Evolutionary conservation across 2,888 invertebrate genomes (phyloP).

Genomic region (Lasioglossum zephyrum): DNA sequence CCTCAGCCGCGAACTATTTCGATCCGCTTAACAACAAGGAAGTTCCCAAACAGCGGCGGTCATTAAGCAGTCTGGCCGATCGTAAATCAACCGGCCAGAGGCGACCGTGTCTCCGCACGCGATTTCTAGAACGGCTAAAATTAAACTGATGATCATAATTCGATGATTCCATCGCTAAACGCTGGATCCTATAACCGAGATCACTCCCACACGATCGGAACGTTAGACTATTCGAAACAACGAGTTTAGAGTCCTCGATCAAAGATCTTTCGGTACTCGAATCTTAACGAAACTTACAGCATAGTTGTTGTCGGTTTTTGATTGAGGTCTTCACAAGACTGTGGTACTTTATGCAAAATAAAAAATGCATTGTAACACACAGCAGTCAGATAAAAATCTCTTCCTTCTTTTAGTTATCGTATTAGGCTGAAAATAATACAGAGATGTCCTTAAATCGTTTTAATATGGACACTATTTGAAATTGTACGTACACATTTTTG

Average conservation of each 20-base stretch:
- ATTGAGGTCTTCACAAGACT: not conserved
- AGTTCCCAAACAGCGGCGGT: not conserved
- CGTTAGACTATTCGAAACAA: not conserved
- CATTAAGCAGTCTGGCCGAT: not conserved
- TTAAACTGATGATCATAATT: conserved; percentile 32
- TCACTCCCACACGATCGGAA: not conserved
- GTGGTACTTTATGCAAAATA: not conserved
- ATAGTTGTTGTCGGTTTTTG: not conserved
- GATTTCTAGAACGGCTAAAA: conserved; percentile 40
- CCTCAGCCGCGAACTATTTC: not conserved
- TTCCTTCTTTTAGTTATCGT: not conserved
- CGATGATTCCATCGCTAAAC: conserved; percentile 19
- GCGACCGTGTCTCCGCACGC: not conserved
- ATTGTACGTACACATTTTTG: not conserved
- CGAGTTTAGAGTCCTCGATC: not conserved
- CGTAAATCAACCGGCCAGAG: not conserved
- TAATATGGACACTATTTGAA: not conserved
- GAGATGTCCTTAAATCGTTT: not conserved
- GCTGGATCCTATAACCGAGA: not conserved
- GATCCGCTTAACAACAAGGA: conserved; percentile 4
- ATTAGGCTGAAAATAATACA: not conserved
- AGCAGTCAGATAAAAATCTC: not conserved
- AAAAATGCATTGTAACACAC: too few relatives aligned
- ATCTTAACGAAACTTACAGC: not conserved
- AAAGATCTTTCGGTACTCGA: not conserved